Conservation (phyloP, 2,113 vertebrate species). For the Heterotis niloticus region DNA sequence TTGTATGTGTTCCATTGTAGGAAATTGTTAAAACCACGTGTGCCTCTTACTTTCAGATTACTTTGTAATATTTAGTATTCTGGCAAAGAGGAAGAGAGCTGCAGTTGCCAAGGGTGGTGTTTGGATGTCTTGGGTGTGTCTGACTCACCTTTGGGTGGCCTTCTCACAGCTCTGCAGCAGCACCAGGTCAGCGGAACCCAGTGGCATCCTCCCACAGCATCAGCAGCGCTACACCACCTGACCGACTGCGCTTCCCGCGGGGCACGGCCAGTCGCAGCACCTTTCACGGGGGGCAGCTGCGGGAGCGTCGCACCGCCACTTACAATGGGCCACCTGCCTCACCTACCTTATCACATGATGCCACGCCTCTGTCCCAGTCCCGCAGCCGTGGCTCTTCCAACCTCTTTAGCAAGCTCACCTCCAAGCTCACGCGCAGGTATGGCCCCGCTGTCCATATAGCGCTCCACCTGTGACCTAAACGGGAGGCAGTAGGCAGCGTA, state of each 20-base stretch:
- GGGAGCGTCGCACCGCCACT: conserved; percentile 89
- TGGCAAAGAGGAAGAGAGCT: too few species aligned
- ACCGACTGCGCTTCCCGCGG: conserved; percentile 87
- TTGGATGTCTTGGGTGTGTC: not conserved
- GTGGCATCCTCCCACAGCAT: conserved; percentile 93
- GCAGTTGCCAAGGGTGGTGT: not conserved
- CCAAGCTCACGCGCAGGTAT: conserved; percentile 95
- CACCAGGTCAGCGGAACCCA: conserved; percentile 82
- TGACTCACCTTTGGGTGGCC: not conserved
- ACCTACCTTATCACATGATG: conserved; percentile 88
- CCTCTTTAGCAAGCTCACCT: conserved; percentile 93
- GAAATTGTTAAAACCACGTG: not conserved
- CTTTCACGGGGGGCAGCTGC: conserved; percentile 88
- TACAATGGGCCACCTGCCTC: conserved; percentile 95
- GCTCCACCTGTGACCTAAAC: not conserved
- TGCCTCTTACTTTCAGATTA: not conserved
- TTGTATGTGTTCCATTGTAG: not conserved
- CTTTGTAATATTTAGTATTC: too few species aligned
- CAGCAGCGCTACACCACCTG: conserved; percentile 82
- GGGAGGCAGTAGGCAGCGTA: too few species aligned
- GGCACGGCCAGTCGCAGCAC: conserved; percentile 92
- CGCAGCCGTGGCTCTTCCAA: conserved; percentile 91
- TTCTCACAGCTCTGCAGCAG: conserved; percentile 63
- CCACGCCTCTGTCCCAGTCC: conserved; percentile 82
- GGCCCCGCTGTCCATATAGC: not conserved